These are phyloP conservation scores for Magallana ariakensis DNA, from an alignment of 1,140 invertebrate species.

Conservation along the genomic window DNA sequence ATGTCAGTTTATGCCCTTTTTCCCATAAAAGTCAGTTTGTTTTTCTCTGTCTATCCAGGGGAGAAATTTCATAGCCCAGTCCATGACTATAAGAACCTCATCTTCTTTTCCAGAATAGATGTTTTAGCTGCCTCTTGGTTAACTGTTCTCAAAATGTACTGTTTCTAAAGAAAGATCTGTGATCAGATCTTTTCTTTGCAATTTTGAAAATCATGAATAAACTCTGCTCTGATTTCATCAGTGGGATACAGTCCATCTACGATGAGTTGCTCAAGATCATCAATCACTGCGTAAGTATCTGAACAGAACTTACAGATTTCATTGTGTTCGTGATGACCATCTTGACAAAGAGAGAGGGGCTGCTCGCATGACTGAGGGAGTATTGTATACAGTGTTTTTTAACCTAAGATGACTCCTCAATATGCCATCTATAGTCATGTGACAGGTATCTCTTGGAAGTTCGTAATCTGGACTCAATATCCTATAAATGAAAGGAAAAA, in stretches of 20 bases:
- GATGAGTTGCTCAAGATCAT: slow-evolving; percentile 22
- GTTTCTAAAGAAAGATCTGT: too few relatives aligned
- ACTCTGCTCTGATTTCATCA: not conserved
- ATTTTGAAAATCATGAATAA: not conserved
- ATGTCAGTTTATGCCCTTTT: slow-evolving; percentile 39
- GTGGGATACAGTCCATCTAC: not conserved
- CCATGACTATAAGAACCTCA: slow-evolving; percentile 10
- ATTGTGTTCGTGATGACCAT: not conserved
- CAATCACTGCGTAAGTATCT: not conserved
- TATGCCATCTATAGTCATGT: not conserved
- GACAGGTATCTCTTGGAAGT: not conserved
- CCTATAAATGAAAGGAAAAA: not conserved
- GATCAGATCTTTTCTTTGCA: slow-evolving; percentile 1
- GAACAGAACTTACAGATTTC: slow-evolving; percentile 1
- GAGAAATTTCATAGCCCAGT: slow-evolving; percentile 45
- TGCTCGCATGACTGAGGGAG: not conserved
- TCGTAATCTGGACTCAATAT: not conserved
- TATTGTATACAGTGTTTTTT: slow-evolving; percentile 20
- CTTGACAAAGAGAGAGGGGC: not conserved
- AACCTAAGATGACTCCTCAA: not conserved
- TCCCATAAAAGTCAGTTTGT: slow-evolving; percentile 40
- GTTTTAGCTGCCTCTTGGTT: slow-evolving; percentile 7
- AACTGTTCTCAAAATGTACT: slow-evolving; percentile 22
- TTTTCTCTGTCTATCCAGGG: slow-evolving; percentile 32
- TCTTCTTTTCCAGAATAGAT: not conserved